A percentile compares a stretch with the other conserved stretches of the same genome.
Evolutionary conservation across 2,888 invertebrate genomes (phyloP).

Genomic region (Yponomeuta cagnagella): DNA sequence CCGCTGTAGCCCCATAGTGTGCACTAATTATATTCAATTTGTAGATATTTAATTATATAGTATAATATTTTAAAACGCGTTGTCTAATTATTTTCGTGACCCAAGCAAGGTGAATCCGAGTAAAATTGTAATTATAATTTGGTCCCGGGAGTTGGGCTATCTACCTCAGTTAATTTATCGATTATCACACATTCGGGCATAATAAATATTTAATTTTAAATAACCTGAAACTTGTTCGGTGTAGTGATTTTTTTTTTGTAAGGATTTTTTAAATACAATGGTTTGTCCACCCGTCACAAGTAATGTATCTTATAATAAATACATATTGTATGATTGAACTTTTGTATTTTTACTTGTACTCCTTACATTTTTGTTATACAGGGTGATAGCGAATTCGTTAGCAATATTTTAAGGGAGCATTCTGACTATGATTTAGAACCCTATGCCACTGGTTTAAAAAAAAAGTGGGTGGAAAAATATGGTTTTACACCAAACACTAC

Average conservation of each 20-base stretch:
- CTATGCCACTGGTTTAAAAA: too few relatives aligned
- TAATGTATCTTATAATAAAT: conserved; percentile 75
- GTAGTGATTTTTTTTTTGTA: conserved; percentile 60
- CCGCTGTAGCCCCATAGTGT: conserved; percentile 59
- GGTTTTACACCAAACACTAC: too few relatives aligned
- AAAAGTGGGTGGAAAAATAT: too few relatives aligned
- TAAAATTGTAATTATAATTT: conserved; percentile 56
- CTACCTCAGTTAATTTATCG: conserved; percentile 70
- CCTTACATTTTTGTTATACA: not conserved
- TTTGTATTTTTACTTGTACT: conserved; percentile 48
- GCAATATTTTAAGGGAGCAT: too few relatives aligned
- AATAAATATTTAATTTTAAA: conserved; percentile 60
- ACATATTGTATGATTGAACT: conserved; percentile 75
- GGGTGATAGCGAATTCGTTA: too few relatives aligned
- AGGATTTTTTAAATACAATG: conserved; percentile 52
- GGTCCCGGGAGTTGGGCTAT: conserved; percentile 60
- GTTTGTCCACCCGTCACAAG: conserved; percentile 74
- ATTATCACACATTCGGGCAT: conserved; percentile 72
- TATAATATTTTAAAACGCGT: conserved; percentile 67
- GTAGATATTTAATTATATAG: conserved; percentile 76
- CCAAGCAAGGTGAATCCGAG: conserved; percentile 54
- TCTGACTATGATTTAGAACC: too few relatives aligned
- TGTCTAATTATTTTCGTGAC: conserved; percentile 64
- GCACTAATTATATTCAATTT: conserved; percentile 71
- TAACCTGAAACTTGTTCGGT: conserved; percentile 61